Base-by-base conservation (phyloP, 2,113 vertebrate genomes). In the Solea senegalensis region DNA sequence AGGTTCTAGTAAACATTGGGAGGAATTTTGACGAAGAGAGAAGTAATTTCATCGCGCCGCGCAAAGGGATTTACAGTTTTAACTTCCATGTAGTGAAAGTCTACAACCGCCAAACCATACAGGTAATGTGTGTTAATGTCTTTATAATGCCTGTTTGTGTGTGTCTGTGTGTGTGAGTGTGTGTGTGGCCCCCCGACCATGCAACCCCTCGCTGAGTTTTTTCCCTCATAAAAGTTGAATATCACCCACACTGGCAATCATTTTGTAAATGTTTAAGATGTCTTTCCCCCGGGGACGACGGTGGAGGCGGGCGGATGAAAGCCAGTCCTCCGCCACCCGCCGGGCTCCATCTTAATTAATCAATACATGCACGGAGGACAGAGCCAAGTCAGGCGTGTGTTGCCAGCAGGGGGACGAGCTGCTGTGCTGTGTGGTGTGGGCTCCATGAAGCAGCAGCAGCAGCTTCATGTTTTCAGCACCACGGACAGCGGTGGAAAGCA, bases 71-170 rank as follows among this genome's bases (percentile, higher is more conserved):
- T 94, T 99, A 98, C 95, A 98, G 97, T 95, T 99, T 99, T 92
- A 98, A 97, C 94, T 99, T 99, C 90, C 97, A 99, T 82, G 97
- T 99, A 84, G 97, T 99, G 49, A 99, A 99, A 94, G 97, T 99
- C 86, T 99, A 99, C 94, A 99, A 99, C 92, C 94, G 97, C 80
- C 97, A 99, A 92, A 98, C 96, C 68, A 99, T 99, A 85, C 97
- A 99, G 97, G 97, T 98, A 85, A 27, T 0, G 78, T 94, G 90
- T 83, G 49, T 44, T 50, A 21, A 3, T 69, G 13, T 78, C 63
- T 62, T 79, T 95, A 91, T 87, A 21, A 12, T 56, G 34, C 43
- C 1, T 74, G 14, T 56, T 43, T 40, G 41, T 53, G 8, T 49
- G 56, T 63, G 71, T 62, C 34, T 69, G 9, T 68, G 50, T 81